A percentile compares a stretch with the other conserved stretches of the same genome.
phyloP scores from a whole-genome alignment of 2,113 vertebrate genomes.

The Takifugu flavidus region DNA sequence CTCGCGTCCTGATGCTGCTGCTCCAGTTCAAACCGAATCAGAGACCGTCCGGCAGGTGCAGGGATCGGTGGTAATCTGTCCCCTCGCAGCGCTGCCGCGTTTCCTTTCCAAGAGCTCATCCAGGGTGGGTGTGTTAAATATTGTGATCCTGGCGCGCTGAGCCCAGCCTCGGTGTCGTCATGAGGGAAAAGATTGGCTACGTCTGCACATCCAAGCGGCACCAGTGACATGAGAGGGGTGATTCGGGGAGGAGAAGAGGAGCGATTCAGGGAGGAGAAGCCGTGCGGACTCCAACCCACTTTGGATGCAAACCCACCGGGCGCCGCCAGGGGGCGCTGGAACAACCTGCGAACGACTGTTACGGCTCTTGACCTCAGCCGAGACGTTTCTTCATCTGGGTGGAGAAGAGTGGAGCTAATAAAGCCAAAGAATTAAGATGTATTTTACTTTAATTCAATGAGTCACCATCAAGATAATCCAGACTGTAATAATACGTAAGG shows the following conservation, averaged over 20 bases:
- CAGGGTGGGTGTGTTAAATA: conserved; percentile 86
- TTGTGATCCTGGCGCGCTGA: conserved; percentile 77
- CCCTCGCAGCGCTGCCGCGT: conserved; percentile 41
- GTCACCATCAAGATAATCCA: no score
- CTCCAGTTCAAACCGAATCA: conserved; percentile 25
- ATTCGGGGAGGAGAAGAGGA: conserved; percentile 28
- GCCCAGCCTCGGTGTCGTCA: conserved; percentile 92
- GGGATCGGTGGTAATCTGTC: conserved; percentile 50
- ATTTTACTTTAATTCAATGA: no score
- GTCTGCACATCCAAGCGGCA: conserved; percentile 69
- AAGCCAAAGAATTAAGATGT: no score
- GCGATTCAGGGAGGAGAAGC: conserved; percentile 1
- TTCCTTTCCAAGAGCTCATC: conserved; percentile 55
- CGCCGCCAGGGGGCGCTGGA: conserved; percentile 44
- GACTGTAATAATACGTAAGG: no score
- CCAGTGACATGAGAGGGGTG: conserved; percentile 77
- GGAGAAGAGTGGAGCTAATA: no score
- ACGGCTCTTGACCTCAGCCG: no score
- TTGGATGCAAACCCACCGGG: background rate
- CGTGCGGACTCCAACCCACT: no score
- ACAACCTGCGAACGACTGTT: conserved; percentile 2
- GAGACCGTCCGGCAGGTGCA: conserved; percentile 67
- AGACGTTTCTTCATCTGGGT: no score
- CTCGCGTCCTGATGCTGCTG: conserved; percentile 43
- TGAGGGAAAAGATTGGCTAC: conserved; percentile 88